Percentiles rank a stretch among this genome's conserved stretches.
These are phyloP conservation scores for Drosophila yakuba DNA, from an alignment of 1,140 invertebrate species.

Conservation along the genomic window DNA sequence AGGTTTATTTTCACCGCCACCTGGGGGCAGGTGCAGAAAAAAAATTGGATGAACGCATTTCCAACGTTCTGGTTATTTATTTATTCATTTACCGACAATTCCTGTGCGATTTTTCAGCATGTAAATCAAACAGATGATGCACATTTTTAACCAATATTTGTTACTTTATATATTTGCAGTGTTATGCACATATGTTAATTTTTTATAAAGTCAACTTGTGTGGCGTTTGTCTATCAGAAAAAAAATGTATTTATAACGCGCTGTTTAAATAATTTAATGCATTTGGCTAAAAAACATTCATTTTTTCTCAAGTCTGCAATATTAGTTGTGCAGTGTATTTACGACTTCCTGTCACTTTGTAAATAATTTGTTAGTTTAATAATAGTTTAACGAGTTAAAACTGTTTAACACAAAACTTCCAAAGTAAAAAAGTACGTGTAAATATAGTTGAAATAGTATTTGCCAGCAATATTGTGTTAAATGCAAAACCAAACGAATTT, in stretches of 20 bases:
- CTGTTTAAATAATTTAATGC: no score
- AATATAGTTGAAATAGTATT: no score
- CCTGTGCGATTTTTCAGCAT: neutral
- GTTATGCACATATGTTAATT: neutral
- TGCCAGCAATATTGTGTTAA: neutral
- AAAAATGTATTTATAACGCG: neutral
- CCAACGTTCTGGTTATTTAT: constrained; percentile 4
- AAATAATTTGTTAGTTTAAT: neutral
- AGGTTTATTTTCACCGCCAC: constrained; percentile 8
- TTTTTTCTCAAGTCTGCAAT: no score
- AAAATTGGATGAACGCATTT: constrained; percentile 6
- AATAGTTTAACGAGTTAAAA: neutral
- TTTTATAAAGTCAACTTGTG: no score
- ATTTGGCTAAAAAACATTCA: neutral
- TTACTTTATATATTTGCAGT: neutral
- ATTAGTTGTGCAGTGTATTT: neutral
- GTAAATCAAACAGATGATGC: neutral
- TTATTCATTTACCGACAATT: neutral
- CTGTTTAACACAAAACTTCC: neutral
- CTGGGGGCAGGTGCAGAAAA: constrained; percentile 2
- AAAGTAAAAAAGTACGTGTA: no score
- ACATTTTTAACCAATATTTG: neutral
- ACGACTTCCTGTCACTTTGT: neutral
- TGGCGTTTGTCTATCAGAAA: neutral
- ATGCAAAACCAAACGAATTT: constrained; percentile 5